phyloP scores from a whole-genome alignment of 2,797 vertebrate genomes.

The Kryptopterus vitreolus region DNA sequence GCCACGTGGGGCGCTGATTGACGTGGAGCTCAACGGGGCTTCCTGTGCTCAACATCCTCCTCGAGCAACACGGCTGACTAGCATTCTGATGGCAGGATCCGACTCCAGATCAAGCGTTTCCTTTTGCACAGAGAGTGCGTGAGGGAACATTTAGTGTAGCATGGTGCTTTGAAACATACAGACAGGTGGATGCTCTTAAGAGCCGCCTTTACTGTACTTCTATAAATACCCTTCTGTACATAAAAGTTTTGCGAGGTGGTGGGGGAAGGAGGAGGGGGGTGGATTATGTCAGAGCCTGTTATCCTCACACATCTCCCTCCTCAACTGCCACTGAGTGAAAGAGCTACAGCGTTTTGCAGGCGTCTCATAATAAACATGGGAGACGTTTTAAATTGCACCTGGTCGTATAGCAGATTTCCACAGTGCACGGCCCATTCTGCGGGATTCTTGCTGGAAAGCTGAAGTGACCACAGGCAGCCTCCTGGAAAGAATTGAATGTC shows the following conservation, averaged over 20 bases:
- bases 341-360: background rate
- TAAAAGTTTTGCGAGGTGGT: constrained; percentile 61
- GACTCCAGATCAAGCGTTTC: background rate
- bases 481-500: constrained; percentile 22
- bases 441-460: constrained; percentile 33
- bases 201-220: background rate
- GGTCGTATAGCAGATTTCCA: constrained; percentile 43
- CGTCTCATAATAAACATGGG: background rate
- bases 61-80: constrained; percentile 12
- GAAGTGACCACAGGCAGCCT: constrained; percentile 26
- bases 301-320: background rate
- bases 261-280: background rate
- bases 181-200: constrained; percentile 66
- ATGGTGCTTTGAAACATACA: constrained; percentile 60
- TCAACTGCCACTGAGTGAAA: background rate
- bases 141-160: background rate
- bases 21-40: constrained; percentile 15
- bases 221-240: constrained; percentile 60
- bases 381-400: constrained; percentile 7
- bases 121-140: background rate
- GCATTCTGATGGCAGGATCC: background rate
- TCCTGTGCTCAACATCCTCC: constrained; percentile 15
- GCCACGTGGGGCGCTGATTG: constrained; percentile 25
- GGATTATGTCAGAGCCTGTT: constrained; percentile 17
- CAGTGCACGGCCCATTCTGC: constrained; percentile 27